Conservation (phyloP, 1,140 invertebrate species). For the Paraescarpia echinospica region DNA sequence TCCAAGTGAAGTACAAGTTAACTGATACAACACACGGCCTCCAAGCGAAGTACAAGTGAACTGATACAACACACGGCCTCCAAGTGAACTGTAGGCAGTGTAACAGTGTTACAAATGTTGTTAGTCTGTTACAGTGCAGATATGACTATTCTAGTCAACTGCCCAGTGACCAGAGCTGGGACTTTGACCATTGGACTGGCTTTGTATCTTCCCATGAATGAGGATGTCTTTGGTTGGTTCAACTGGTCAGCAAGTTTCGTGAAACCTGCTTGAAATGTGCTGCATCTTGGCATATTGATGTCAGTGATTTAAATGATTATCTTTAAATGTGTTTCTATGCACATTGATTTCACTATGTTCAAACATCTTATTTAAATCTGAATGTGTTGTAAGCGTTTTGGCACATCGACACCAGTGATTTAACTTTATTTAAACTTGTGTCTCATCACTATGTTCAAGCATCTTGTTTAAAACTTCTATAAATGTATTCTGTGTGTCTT, state of each 20-base stretch:
- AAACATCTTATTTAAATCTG: too few species aligned
- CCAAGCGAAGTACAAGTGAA: conserved; percentile 58
- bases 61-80: too few species aligned
- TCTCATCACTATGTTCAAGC: background rate
- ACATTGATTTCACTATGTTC: too few species aligned
- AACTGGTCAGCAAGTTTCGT: background rate
- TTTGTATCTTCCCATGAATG: background rate
- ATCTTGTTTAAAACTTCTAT: background rate
- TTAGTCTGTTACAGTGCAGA: background rate
- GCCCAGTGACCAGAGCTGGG: background rate
- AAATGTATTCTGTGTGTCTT: too few species aligned
- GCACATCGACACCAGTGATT: too few species aligned
- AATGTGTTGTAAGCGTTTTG: too few species aligned
- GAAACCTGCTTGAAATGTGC: background rate
- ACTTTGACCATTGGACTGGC: background rate
- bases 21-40: conserved; percentile 92
- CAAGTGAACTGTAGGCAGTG: background rate
- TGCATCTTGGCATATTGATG: background rate
- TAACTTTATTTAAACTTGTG: too few species aligned
- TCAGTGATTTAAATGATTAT: too few species aligned
- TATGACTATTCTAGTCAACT: background rate
- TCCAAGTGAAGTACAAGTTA: conserved; percentile 85
- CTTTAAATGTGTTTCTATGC: too few species aligned
- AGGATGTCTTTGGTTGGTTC: background rate
- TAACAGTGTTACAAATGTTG: background rate